These are phyloP conservation scores for Kryptolebias ocellatus DNA, from an alignment of 2,797 vertebrate species.

Conservation along the genomic window DNA sequence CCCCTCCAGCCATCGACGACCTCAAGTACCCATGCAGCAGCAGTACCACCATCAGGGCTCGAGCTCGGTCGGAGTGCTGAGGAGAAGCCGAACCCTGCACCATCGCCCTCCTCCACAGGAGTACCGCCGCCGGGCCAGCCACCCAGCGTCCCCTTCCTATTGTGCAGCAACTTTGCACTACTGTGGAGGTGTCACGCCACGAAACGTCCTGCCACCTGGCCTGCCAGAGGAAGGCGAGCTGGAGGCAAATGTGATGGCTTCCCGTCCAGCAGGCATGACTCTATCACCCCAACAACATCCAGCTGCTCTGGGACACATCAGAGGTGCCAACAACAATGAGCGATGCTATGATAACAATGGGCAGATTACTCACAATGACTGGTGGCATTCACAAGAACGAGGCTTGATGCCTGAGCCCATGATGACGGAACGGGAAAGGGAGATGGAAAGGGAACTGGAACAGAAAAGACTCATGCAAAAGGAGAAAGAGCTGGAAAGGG, in stretches of 20 bases:
- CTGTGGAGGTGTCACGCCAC: slow-evolving; percentile 56
- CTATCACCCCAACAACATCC: slow-evolving; percentile 63
- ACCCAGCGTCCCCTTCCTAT: slow-evolving; percentile 81
- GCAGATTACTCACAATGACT: slow-evolving; percentile 64
- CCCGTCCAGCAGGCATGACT: slow-evolving; percentile 51
- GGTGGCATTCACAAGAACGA: slow-evolving; percentile 69
- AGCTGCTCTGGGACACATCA: slow-evolving; percentile 47
- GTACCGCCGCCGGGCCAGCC: slow-evolving; percentile 81
- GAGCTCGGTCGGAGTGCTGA: slow-evolving; percentile 72
- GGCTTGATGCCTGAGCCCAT: slow-evolving; percentile 55
- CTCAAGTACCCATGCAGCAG: slow-evolving; percentile 60
- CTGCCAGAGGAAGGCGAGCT: slow-evolving; percentile 61
- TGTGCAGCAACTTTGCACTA: slow-evolving; percentile 76
- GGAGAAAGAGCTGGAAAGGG: slow-evolving; percentile 60
- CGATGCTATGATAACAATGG: slow-evolving; percentile 58
- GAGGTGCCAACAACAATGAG: slow-evolving; percentile 51
- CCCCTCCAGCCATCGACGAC: slow-evolving; percentile 79
- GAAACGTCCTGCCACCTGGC: slow-evolving; percentile 33
- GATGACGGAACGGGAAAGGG: slow-evolving; percentile 59
- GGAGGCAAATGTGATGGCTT: slow-evolving; percentile 34
- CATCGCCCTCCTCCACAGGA: slow-evolving; percentile 75
- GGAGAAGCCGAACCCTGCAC: slow-evolving; percentile 82
- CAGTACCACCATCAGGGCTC: slow-evolving; percentile 66
- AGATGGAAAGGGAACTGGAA: slow-evolving; percentile 57
- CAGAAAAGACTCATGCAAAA: slow-evolving; percentile 55